Conservation (phyloP, 1,140 invertebrate genomes). For the Procambarus virginalis region DNA sequence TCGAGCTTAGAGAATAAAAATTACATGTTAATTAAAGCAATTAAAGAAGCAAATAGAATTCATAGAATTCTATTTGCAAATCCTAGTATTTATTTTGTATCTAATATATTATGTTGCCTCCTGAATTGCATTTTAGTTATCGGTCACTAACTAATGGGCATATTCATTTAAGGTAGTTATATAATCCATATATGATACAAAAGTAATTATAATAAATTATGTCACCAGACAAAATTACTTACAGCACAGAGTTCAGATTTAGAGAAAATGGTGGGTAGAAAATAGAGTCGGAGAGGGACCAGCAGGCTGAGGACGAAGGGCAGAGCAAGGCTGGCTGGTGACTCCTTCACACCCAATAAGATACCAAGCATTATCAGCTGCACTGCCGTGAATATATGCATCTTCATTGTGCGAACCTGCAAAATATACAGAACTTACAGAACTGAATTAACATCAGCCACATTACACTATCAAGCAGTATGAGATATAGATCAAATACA, state of each 20-base stretch:
- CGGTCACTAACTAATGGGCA: too few species aligned
- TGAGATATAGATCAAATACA: too few species aligned
- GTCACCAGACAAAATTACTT: conserved; percentile 73
- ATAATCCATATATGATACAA: too few species aligned
- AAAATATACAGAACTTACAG: conserved; percentile 68
- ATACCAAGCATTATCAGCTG: conserved; percentile 86
- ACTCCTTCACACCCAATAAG: conserved; percentile 92
- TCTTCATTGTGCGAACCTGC: conserved; percentile 90
- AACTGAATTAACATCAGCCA: not conserved
- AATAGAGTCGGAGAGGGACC: conserved; percentile 87
- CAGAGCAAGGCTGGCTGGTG: conserved; percentile 88
- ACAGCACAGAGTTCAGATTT: conserved; percentile 87
- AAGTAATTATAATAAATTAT: too few species aligned
- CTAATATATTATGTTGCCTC: too few species aligned
- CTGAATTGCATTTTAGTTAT: too few species aligned
- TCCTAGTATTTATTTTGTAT: too few species aligned
- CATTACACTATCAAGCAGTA: not conserved
- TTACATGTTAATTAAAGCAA: too few species aligned
- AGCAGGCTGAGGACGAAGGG: conserved; percentile 94
- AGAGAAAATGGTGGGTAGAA: conserved; percentile 85
- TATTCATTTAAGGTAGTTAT: too few species aligned
- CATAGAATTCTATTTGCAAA: too few species aligned
- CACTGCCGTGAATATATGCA: conserved; percentile 92
- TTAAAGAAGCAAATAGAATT: too few species aligned
- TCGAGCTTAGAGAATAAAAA: conserved; percentile 40